Evolutionary conservation across 1,140 invertebrate genomes (phyloP), one percentile per base, ranked within the genome.

Genomic region (Telenomus remus): DNA sequence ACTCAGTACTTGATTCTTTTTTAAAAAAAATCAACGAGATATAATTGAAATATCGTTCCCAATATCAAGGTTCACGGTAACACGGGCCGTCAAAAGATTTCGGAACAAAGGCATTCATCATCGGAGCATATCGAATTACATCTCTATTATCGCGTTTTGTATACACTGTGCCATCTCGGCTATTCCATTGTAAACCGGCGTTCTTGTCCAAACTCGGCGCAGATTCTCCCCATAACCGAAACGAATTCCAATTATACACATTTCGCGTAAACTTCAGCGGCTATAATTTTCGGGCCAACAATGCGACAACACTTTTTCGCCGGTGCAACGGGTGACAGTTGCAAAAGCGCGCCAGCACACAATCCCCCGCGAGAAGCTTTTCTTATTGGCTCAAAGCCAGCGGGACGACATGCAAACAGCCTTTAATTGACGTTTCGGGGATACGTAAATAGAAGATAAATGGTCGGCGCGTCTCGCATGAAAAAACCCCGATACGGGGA

Each of bases 221-320:
- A 48, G 10, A 13, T 44, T 19, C 15, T 27, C 43, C 44, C 49
- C 43, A 33, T 43, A 39, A 63, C 16, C 57, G 47, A 56, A 71
- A 63, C 68, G 68, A 71, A 71, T 71, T 51, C 51, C 59, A 71
- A 70, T 75, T 75, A 75, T 64, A 63, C 57, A 48, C 19, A 27
- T 27, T 63, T 35, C 46, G 47, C 53, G 57, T 63, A 48, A 63
- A 55, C 69, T 47, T 37, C 8, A 15, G 9, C 47, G 15, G 37
- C 61, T 43, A 64, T 53, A 72, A 72, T 60, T 73, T 49, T 54
- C 19, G 19, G 37, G 37, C 15, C 37, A 50, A 69, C 61, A 68
- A 55, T 68, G 47, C 34, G 64, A 74, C 51, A 56, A 56, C 56
- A 68, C 53, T 60, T 69, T 59, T 60, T 68, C 48, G 14, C 42